phyloP scores from a whole-genome alignment of 2,888 invertebrate genomes.

The Kuschelorhynchus macadamiae region DNA sequence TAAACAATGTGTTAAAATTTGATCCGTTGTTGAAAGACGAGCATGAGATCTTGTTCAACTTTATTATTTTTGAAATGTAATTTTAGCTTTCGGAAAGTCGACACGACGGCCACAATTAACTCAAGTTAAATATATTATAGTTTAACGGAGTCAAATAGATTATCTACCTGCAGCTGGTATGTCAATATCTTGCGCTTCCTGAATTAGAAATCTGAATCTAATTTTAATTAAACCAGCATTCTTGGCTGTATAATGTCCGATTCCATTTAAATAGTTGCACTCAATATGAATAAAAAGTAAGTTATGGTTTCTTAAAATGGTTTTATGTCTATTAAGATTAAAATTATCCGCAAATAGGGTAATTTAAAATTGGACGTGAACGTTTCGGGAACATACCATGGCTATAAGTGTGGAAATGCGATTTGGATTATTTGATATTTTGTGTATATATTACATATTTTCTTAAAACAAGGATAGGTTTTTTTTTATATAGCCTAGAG shows the following conservation, averaged over 20 bases:
- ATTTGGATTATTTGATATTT: too few species aligned
- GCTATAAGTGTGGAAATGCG: too few species aligned
- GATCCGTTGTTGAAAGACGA: constrained; percentile 13
- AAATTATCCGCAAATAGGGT: too few species aligned
- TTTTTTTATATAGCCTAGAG: too few species aligned
- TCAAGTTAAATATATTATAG: constrained; percentile 1
- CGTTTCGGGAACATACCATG: too few species aligned
- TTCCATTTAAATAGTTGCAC: too few species aligned
- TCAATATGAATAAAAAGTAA: too few species aligned
- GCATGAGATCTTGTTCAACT: constrained; percentile 14
- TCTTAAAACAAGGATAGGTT: too few species aligned
- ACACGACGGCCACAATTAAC: background rate
- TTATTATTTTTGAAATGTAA: constrained; percentile 10
- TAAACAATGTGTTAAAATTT: constrained; percentile 30
- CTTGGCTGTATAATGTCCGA: background rate
- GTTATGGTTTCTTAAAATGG: too few species aligned
- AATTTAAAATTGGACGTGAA: too few species aligned
- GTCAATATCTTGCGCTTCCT: constrained; percentile 11
- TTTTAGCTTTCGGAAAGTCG: constrained; percentile 14
- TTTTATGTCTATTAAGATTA: too few species aligned
- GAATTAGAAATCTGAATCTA: background rate
- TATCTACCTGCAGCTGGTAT: constrained; percentile 16
- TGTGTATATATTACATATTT: too few species aligned
- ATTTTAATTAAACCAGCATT: background rate
- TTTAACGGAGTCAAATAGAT: background rate